Conservation (phyloP, 2,888 invertebrate species). For the Seira sanloemensis region DNA sequence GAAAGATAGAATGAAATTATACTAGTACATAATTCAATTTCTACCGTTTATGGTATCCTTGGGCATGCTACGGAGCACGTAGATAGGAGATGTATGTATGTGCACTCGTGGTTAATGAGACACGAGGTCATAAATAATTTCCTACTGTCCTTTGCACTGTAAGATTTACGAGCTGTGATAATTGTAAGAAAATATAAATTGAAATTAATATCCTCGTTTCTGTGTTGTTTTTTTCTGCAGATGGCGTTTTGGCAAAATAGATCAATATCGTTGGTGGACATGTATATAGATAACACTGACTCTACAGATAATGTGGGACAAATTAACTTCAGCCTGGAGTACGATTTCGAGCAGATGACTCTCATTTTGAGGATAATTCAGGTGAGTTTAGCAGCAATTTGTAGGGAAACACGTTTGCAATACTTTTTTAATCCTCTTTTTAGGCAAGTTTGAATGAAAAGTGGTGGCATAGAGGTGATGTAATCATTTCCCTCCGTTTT, state of each 20-base stretch:
- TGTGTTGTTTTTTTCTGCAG: conserved; percentile 77
- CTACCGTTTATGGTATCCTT: too few species aligned
- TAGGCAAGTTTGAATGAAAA: not conserved
- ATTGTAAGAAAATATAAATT: not conserved
- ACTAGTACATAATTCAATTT: too few species aligned
- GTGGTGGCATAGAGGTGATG: not conserved
- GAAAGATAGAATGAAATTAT: too few species aligned
- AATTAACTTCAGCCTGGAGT: conserved; percentile 94
- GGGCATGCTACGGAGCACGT: too few species aligned
- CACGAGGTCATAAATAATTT: too few species aligned
- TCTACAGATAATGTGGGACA: conserved; percentile 94
- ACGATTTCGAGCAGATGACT: conserved; percentile 95
- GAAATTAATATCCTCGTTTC: too few species aligned
- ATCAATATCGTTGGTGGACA: conserved; percentile 93
- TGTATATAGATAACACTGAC: conserved; percentile 96
- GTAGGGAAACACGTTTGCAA: too few species aligned
- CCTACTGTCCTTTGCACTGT: not conserved
- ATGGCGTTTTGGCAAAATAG: conserved; percentile 90
- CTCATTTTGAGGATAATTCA: conserved; percentile 92
- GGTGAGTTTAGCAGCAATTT: conserved; percentile 77
- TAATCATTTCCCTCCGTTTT: too few species aligned
- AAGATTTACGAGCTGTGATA: not conserved
- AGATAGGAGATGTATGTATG: too few species aligned
- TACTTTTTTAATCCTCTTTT: conserved; percentile 69
- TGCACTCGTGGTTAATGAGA: too few species aligned